Evolutionary conservation across 2,797 vertebrate species (phyloP).

Genomic region (Linurgus olivaceus): DNA sequence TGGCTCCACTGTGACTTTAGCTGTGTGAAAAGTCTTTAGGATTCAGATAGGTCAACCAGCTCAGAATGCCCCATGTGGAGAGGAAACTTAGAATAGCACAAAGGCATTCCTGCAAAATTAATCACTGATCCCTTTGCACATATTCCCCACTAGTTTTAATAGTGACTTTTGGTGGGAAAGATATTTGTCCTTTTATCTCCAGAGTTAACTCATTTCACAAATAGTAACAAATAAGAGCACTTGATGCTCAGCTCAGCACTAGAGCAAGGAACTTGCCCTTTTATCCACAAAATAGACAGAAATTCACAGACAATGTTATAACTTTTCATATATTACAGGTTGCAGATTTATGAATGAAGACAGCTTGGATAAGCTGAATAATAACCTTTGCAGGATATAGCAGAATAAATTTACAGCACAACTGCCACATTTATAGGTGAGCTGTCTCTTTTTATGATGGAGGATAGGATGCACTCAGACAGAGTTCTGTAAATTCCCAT

Average conservation of each 20-base stretch:
- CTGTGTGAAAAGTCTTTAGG: background rate
- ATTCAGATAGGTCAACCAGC: background rate
- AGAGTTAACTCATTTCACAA: background rate
- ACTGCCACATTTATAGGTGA: background rate
- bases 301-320: background rate
- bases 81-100: background rate
- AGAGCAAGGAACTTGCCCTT: background rate
- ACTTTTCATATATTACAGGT: background rate
- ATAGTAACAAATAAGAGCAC: background rate
- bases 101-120: conserved; percentile 10
- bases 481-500: background rate
- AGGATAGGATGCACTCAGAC: background rate
- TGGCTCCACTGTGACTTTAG: background rate
- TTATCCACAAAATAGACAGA: background rate
- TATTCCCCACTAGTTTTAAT: background rate
- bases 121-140: background rate
- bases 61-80: background rate
- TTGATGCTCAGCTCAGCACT: background rate
- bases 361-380: background rate
- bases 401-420: background rate
- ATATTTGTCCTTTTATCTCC: background rate
- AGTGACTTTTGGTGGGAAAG: background rate
- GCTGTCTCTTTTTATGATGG: background rate
- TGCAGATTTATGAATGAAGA: background rate
- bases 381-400: background rate